Evolutionary conservation across 2,888 invertebrate species (phyloP).

Genomic region (Apamea anceps): DNA sequence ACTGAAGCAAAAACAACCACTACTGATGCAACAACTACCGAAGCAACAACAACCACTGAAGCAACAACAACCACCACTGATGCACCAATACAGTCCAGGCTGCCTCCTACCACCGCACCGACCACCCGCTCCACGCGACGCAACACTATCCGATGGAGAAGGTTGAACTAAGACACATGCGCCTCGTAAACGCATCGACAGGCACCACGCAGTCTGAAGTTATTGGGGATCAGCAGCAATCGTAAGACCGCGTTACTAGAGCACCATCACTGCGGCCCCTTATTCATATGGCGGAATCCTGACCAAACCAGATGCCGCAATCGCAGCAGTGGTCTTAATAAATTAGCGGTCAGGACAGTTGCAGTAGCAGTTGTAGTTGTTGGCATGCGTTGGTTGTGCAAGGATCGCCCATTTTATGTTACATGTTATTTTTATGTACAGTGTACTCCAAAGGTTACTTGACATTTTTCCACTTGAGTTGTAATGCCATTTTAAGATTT

Average conservation of each 20-base stretch:
- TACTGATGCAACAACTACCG: neutral
- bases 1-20: neutral
- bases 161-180: conserved; percentile 13
- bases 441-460: too few relatives aligned
- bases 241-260: neutral
- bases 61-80: neutral
- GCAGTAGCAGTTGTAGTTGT: neutral
- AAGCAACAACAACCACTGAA: neutral
- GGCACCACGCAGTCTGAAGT: neutral
- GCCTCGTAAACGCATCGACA: neutral
- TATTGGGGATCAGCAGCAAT: too few relatives aligned
- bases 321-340: neutral
- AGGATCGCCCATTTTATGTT: neutral
- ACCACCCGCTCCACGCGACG: neutral
- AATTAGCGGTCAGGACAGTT: neutral
- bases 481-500: too few relatives aligned
- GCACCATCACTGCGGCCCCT: too few relatives aligned
- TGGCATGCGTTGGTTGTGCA: neutral
- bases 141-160: conserved; percentile 38
- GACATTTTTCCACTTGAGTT: too few relatives aligned
- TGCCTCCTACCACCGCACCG: neutral
- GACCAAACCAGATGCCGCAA: neutral
- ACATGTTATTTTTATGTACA: neutral
- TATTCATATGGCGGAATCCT: too few relatives aligned
- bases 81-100: neutral